These are phyloP conservation scores for Pleuronectes platessa DNA, from an alignment of 2,113 vertebrate genomes.

Conservation along the genomic window DNA sequence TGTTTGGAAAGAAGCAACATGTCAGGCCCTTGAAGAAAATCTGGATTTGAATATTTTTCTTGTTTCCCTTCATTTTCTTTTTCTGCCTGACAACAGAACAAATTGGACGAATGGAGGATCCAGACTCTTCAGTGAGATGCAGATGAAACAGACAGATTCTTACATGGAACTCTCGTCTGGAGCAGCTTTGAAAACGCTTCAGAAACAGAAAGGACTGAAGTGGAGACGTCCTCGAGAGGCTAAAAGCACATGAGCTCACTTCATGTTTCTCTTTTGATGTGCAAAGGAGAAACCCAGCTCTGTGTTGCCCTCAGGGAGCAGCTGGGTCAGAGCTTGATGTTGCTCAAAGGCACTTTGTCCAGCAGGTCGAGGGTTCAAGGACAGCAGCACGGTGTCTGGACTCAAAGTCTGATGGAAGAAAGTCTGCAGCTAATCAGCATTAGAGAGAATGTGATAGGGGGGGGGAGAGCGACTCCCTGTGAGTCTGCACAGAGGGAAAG, in stretches of 20 bases:
- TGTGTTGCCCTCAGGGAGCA: neutral
- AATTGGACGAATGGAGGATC: slow-evolving; percentile 4
- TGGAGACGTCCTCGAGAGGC: slow-evolving; percentile 30
- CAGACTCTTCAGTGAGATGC: neutral
- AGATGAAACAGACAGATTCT: slow-evolving; percentile 16
- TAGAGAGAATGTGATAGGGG: too few relatives aligned
- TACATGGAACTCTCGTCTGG: slow-evolving; percentile 1
- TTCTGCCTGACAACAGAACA: neutral
- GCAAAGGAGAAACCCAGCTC: neutral
- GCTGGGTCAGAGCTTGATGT: neutral
- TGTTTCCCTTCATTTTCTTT: neutral
- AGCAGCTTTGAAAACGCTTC: slow-evolving; percentile 14
- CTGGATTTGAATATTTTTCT: neutral
- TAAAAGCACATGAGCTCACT: neutral
- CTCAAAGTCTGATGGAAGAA: too few relatives aligned
- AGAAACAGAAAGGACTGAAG: slow-evolving; percentile 31
- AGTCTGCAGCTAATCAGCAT: too few relatives aligned
- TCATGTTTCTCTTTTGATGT: neutral
- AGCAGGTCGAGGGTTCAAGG: too few relatives aligned
- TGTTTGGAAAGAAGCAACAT: too few relatives aligned
- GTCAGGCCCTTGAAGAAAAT: neutral
- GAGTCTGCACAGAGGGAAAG: too few relatives aligned
- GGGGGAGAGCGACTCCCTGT: too few relatives aligned
- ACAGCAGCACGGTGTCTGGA: too few relatives aligned
- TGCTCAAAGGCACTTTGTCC: too few relatives aligned